These are phyloP conservation scores for Siniperca obscura DNA, from an alignment of 2,797 vertebrate species.

Conservation along the genomic window DNA sequence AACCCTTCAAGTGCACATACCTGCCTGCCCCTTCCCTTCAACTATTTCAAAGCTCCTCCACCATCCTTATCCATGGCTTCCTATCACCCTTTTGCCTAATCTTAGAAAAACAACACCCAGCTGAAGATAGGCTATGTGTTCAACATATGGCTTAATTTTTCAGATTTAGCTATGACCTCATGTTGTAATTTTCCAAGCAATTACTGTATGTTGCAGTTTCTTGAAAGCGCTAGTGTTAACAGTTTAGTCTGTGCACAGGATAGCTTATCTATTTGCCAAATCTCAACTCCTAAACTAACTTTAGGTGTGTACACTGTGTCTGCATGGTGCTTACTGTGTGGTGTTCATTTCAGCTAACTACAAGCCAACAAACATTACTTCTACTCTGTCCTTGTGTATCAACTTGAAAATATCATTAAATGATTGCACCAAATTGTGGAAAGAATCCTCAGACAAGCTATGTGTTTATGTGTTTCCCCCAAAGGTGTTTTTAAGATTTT, in stretches of 20 bases:
- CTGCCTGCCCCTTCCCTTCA: constrained; percentile 51
- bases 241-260: constrained; percentile 1
- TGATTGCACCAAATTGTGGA: constrained; percentile 38
- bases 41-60: constrained; percentile 59
- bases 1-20: constrained; percentile 59
- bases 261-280: constrained; percentile 9
- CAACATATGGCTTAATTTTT: constrained; percentile 66
- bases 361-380: constrained; percentile 40
- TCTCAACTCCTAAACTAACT: constrained; percentile 9
- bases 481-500: constrained; percentile 34
- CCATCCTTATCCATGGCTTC: constrained; percentile 65
- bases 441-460: constrained; percentile 23
- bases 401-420: constrained; percentile 16
- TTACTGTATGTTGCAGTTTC: constrained; percentile 2
- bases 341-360: constrained; percentile 23
- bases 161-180: constrained; percentile 53
- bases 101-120: constrained; percentile 23
- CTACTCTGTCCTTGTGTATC: constrained; percentile 31
- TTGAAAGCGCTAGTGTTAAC: constrained; percentile 7
- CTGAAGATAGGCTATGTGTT: constrained; percentile 29
- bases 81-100: constrained; percentile 59
- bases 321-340: neutral
- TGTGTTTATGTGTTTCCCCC: constrained; percentile 6
- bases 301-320: constrained; percentile 4
- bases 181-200: constrained; percentile 27